These are phyloP conservation scores for Drosophila peninsularis DNA, from an alignment of 2,888 invertebrate genomes.

Conservation along the genomic window DNA sequence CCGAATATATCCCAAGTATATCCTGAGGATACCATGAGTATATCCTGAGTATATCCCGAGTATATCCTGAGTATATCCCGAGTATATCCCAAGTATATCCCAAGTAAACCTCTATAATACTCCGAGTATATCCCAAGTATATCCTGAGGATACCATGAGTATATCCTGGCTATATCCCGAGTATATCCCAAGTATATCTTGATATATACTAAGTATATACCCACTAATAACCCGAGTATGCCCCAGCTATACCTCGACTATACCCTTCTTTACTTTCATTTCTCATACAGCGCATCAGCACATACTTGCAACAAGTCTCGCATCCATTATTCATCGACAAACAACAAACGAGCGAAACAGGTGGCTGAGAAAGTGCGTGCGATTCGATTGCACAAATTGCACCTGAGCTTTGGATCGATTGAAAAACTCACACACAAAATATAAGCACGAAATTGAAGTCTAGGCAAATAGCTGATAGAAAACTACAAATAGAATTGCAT, in stretches of 20 bases:
- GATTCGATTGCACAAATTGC: conserved; percentile 36
- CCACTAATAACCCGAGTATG: too few species aligned
- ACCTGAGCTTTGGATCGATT: conserved; percentile 42
- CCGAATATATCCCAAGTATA: too few species aligned
- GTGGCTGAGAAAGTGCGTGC: conserved; percentile 43
- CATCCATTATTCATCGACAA: conserved; percentile 41
- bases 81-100: too few species aligned
- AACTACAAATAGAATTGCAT: conserved; percentile 37
- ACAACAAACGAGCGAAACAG: conserved; percentile 34
- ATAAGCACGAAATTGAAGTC: conserved; percentile 23
- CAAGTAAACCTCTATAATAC: too few species aligned
- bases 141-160: too few species aligned
- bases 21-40: too few species aligned
- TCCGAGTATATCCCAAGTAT: too few species aligned
- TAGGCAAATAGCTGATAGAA: conserved; percentile 6
- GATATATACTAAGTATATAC: too few species aligned
- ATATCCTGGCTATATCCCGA: too few species aligned
- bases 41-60: too few species aligned
- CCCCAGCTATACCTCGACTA: neutral
- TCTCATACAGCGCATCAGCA: neutral
- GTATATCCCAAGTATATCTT: too few species aligned
- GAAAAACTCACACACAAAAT: conserved; percentile 4
- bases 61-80: too few species aligned
- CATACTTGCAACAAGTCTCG: conserved; percentile 4
- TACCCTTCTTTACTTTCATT: neutral